Conservation (phyloP, 2,113 vertebrate species). For the Scalopus aquaticus region DNA sequence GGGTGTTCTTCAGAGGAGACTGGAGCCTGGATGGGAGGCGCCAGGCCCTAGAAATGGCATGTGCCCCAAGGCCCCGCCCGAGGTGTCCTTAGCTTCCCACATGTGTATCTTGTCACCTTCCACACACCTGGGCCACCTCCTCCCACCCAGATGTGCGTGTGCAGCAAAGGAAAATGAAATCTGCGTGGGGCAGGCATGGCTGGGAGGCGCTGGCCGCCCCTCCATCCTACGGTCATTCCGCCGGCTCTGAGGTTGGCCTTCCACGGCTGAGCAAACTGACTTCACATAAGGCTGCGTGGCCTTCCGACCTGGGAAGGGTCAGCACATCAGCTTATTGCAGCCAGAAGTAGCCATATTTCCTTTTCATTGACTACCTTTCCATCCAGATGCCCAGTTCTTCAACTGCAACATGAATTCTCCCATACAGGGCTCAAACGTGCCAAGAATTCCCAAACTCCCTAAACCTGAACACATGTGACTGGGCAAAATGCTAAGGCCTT, state of each 20-base stretch:
- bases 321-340: not conserved
- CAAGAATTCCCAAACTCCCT: not conserved
- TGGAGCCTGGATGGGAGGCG: not conserved
- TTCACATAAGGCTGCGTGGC: no score
- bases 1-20: slow-evolving; percentile 29
- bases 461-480: not conserved
- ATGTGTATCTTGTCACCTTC: not conserved
- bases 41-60: not conserved
- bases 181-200: accelerated
- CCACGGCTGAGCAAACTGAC: not conserved
- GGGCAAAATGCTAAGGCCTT: not conserved
- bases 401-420: not conserved
- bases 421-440: accelerated
- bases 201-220: not conserved
- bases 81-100: not conserved
- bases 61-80: not conserved
- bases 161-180: not conserved
- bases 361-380: not conserved
- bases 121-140: not conserved
- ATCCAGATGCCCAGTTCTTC: not conserved
- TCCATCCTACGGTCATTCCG: not conserved
- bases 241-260: not conserved
- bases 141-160: not conserved
- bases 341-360: not conserved
- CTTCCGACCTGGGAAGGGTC: not conserved